A percentile compares a stretch with the other conserved stretches of the same genome.
Conservation (phyloP, 1,140 invertebrate genomes). For the Aphelenchoides avenae region DNA sequence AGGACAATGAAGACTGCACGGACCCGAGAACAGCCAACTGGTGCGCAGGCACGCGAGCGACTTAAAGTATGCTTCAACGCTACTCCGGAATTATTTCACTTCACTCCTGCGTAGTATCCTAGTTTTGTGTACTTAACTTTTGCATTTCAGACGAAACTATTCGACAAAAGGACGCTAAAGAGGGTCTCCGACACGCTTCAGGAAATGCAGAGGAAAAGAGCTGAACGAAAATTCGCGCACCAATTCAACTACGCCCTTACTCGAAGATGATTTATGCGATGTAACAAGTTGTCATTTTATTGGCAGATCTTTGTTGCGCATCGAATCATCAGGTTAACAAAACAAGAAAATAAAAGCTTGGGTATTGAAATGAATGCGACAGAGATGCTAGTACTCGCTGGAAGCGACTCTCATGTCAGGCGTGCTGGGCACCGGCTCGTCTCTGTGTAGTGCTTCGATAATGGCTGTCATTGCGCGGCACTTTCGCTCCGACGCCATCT, state of each 20-base stretch:
- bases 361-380: too few species aligned
- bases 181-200: slow-evolving; percentile 38
- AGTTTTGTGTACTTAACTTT: slow-evolving; percentile 4
- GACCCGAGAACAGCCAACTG: slow-evolving; percentile 30
- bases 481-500: too few species aligned
- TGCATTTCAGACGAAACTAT: slow-evolving; percentile 47
- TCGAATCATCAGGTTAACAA: too few species aligned
- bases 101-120: slow-evolving; percentile 4
- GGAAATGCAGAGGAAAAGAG: slow-evolving; percentile 40
- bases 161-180: slow-evolving; percentile 41
- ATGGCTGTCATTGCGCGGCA: too few species aligned
- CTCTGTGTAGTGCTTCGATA: too few species aligned
- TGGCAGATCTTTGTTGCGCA: too few species aligned
- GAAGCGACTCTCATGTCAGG: too few species aligned
- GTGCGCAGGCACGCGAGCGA: slow-evolving; percentile 25
- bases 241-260: slow-evolving; percentile 48
- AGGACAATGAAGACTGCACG: slow-evolving; percentile 18
- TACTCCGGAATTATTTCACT: slow-evolving; percentile 1
- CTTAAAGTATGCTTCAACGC: slow-evolving; percentile 28
- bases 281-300: too few species aligned
- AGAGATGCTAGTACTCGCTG: too few species aligned
- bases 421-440: too few species aligned
- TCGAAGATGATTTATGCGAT: slow-evolving; percentile 15
- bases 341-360: too few species aligned
- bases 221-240: slow-evolving; percentile 31